Percentiles rank a stretch among this genome's conserved stretches.
phyloP scores from a whole-genome alignment of 2,797 vertebrate species.

The Taenioides sp. region DNA sequence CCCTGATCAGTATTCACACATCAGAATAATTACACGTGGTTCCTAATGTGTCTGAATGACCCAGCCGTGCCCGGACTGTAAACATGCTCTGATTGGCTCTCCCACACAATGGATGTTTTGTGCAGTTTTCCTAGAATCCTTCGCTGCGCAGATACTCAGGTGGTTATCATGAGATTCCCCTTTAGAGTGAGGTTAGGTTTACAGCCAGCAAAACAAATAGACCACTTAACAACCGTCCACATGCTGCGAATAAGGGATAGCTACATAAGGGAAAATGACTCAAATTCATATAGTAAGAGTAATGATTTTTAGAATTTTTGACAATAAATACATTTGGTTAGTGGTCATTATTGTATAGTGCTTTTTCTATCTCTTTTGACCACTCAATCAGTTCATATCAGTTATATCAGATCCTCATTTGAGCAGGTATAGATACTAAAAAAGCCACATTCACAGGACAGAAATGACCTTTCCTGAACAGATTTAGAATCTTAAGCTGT shows the following conservation, averaged over 20 bases:
- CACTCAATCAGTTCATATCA: too few relatives aligned
- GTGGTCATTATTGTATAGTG: not conserved
- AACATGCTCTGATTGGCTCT: not conserved
- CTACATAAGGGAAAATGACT: not conserved
- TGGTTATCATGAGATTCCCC: slow-evolving; percentile 1
- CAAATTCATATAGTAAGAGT: not conserved
- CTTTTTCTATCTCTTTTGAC: not conserved
- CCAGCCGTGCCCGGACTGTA: not conserved
- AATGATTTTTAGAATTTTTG: not conserved
- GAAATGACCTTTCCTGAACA: too few relatives aligned
- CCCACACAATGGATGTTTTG: slow-evolving; percentile 3
- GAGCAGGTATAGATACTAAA: too few relatives aligned
- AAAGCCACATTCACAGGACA: too few relatives aligned
- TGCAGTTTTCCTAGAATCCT: not conserved
- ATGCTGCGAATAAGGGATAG: not conserved
- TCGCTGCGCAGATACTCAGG: slow-evolving; percentile 1
- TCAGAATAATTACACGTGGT: not conserved
- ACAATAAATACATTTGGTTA: not conserved
- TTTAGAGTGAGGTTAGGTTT: not conserved
- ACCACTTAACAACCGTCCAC: not conserved
- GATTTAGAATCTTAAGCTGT: too few relatives aligned
- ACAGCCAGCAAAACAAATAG: not conserved
- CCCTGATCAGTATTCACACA: not conserved
- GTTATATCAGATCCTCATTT: too few relatives aligned
- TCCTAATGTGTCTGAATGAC: not conserved